Base-by-base conservation (phyloP, 1,140 invertebrate species). In the Sarcophaga peregrina region DNA sequence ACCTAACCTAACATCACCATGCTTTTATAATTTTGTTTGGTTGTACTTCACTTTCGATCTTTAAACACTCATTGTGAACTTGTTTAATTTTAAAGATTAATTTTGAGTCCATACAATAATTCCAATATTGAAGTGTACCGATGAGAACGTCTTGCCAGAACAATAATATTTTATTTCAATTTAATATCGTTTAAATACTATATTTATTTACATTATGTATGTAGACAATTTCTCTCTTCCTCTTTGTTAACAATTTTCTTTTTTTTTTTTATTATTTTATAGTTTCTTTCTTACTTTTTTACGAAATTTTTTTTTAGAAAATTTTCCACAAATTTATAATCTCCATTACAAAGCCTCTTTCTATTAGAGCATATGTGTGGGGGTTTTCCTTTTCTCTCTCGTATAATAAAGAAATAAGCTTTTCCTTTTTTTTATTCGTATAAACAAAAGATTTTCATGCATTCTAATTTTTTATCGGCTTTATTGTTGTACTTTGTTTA, bases 251-350 rank as follows among this genome's bases (percentile, higher is more conserved):
- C 8, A 3, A 10, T 5, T 10, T 52, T 52, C 5, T 68, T 68
- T 68, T 20, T 68, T 68, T 68, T 68, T 68, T 17, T 50, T 50
- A 50, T 4, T 8, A 45, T 15, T 8, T n/a, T n/a, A n/a, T n/a
- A n/a, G n/a, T n/a, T n/a, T 72, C 11, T 72, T 13, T 13, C 62
- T 72, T 72, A 9, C 15, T 25, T 72, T 9, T 17, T 72, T 72
- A 6, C 20, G 62, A 3, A 72, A 20, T 72, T 37, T 52, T 9
- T 72, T 37, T 52, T 9, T 52, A 52, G 50, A 52, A 78, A 72
- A 50, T 78, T 78, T 78, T 50, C 20, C 11, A 52, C 75, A 78
- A 50, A 78, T 78, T 78, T 78, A 78, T 78, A 78, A 78, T 78
- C 75, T 78, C 48, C 50, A 68, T 68, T 68, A 68, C 62, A 68